phyloP scores from a whole-genome alignment of 2,888 invertebrate genomes.

The Ornithoptera priamus region DNA sequence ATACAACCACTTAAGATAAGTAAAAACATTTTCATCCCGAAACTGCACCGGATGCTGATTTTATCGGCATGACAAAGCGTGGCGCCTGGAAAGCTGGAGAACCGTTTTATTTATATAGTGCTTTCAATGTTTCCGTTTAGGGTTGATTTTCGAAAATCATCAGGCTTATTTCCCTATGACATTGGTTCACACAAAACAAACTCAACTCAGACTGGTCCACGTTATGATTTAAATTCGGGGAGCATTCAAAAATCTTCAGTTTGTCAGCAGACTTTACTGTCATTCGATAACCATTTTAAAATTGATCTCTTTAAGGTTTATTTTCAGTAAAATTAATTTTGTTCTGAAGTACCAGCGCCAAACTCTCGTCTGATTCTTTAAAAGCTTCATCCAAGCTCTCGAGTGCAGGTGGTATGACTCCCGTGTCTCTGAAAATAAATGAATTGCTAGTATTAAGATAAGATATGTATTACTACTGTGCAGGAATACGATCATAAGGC shows the following conservation, averaged over 20 bases:
- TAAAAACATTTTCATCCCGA: slow-evolving; percentile 79
- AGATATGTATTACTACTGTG: slow-evolving; percentile 39
- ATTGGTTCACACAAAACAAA: slow-evolving; percentile 26
- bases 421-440: slow-evolving; percentile 77
- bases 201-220: slow-evolving; percentile 27
- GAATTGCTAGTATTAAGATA: slow-evolving; percentile 72
- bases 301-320: slow-evolving; percentile 32
- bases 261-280: slow-evolving; percentile 54
- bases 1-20: slow-evolving; percentile 80
- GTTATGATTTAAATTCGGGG: slow-evolving; percentile 43
- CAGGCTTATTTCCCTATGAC: slow-evolving; percentile 23
- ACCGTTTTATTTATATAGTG: slow-evolving; percentile 36
- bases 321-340: slow-evolving; percentile 34
- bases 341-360: slow-evolving; percentile 63
- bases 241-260: slow-evolving; percentile 43
- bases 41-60: slow-evolving; percentile 79
- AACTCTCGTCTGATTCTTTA: slow-evolving; percentile 67
- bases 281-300: slow-evolving; percentile 38
- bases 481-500: slow-evolving; percentile 3
- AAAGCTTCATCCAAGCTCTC: slow-evolving; percentile 68
- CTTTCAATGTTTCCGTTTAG: slow-evolving; percentile 18
- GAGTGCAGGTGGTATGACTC: slow-evolving; percentile 76
- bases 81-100: slow-evolving; percentile 63
- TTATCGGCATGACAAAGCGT: slow-evolving; percentile 78
- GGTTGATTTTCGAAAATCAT: slow-evolving; percentile 36